These are phyloP conservation scores for Eristalis pertinax DNA, from an alignment of 2,888 invertebrate species.

Conservation along the genomic window DNA sequence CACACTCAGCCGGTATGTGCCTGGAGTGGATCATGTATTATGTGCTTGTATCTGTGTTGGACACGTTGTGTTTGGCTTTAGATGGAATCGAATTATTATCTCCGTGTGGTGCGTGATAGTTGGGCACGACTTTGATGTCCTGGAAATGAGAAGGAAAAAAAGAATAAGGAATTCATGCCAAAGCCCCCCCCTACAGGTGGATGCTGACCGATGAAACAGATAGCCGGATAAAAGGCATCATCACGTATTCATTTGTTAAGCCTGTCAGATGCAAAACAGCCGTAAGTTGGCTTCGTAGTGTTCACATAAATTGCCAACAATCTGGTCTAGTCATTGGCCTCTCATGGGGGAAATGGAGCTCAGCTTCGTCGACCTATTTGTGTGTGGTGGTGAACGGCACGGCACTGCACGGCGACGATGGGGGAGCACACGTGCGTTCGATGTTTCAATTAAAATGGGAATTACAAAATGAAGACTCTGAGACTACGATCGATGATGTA, in stretches of 20 bases:
- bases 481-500: background rate
- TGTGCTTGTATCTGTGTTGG: slow-evolving; percentile 28
- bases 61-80: slow-evolving; percentile 46
- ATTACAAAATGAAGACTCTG: background rate
- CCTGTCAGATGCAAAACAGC: slow-evolving; percentile 58
- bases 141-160: slow-evolving; percentile 31
- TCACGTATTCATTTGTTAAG: slow-evolving; percentile 69
- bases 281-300: slow-evolving; percentile 29
- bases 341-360: background rate
- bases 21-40: slow-evolving; percentile 50
- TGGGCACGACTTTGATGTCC: slow-evolving; percentile 51
- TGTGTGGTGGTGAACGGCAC: background rate
- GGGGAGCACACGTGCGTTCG: background rate
- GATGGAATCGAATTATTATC: slow-evolving; percentile 65
- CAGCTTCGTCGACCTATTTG: background rate
- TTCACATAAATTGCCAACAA: slow-evolving; percentile 53
- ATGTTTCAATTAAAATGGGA: slow-evolving; percentile 12
- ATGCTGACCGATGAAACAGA: slow-evolving; percentile 49
- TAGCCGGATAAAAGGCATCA: slow-evolving; percentile 68
- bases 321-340: slow-evolving; percentile 59
- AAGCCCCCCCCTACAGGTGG: slow-evolving; percentile 49
- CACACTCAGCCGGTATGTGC: background rate
- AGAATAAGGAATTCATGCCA: slow-evolving; percentile 3
- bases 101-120: slow-evolving; percentile 34
- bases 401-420: background rate